Evolutionary conservation across 2,797 vertebrate species (phyloP).

Genomic region (Galaxias olidus): DNA sequence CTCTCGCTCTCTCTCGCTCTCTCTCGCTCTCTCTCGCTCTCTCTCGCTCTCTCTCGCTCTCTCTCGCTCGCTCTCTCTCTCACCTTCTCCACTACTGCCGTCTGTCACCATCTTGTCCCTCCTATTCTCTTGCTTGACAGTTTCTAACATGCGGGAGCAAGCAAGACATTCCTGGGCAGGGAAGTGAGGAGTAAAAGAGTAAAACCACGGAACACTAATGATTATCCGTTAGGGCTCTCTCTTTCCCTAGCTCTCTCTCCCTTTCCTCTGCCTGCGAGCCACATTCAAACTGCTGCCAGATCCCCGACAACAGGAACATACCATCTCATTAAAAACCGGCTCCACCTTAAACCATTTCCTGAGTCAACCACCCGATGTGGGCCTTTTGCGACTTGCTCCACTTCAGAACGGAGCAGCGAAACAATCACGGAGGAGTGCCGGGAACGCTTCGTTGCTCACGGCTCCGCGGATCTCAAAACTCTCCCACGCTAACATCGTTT

Average conservation of each 20-base stretch:
- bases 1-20: not conserved
- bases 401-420: constrained; percentile 4
- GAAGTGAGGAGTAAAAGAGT: too few relatives aligned
- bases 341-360: not conserved
- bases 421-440: constrained; percentile 7
- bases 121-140: too few relatives aligned
- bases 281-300: not conserved
- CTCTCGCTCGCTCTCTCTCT: not conserved
- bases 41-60: not conserved
- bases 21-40: not conserved
- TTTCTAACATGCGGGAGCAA: too few relatives aligned
- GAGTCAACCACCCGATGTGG: not conserved
- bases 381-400: not conserved
- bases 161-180: too few relatives aligned
- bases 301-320: not conserved
- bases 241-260: not conserved
- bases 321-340: not conserved
- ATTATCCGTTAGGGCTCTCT: not conserved
- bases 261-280: not conserved
- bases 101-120: too few relatives aligned
- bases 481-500: not conserved
- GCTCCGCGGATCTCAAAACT: not conserved
- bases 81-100: too few relatives aligned
- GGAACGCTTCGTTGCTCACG: constrained; percentile 16
- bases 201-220: too few relatives aligned